Evolutionary conservation across 2,797 vertebrate species (phyloP).

Genomic region (Cuniculus paca): DNA sequence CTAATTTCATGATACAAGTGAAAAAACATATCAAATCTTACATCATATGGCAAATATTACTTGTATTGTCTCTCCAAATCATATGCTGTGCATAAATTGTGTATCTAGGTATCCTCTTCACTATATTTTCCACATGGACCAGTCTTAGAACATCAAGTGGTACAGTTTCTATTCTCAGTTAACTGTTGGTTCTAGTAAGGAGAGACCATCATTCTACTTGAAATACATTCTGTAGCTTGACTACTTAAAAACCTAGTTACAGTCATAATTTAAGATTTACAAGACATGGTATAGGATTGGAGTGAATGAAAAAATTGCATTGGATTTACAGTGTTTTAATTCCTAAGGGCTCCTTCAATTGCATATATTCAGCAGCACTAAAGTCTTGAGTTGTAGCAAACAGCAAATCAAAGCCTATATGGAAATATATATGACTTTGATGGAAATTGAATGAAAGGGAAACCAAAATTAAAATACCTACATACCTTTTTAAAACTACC

Average conservation of each 20-base stretch:
- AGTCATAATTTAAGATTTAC: conserved; percentile 62
- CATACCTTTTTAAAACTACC: conserved; percentile 41
- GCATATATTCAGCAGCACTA: conserved; percentile 14
- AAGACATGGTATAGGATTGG: conserved; percentile 60
- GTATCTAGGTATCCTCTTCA: background rate
- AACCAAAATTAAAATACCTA: conserved; percentile 25
- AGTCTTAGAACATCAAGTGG: conserved; percentile 1
- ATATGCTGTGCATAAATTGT: conserved; percentile 28
- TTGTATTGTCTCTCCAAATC: conserved; percentile 43
- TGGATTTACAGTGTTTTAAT: conserved; percentile 67
- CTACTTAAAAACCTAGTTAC: conserved; percentile 54
- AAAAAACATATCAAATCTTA: conserved; percentile 26
- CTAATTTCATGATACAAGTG: conserved; percentile 50
- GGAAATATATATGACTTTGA: conserved; percentile 10
- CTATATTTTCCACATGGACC: background rate
- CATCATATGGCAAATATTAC: conserved; percentile 7
- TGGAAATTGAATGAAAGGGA: conserved; percentile 59
- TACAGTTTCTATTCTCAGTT: background rate
- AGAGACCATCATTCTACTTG: conserved; percentile 3
- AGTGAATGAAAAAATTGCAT: conserved; percentile 54
- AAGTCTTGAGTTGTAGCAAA: conserved; percentile 53
- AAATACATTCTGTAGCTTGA: conserved; percentile 38
- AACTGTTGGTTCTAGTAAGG: background rate
- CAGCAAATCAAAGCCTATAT: conserved; percentile 43
- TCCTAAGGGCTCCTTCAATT: conserved; percentile 64